These are phyloP conservation scores for Holacanthella duospinosa DNA, from an alignment of 2,888 invertebrate genomes.

Conservation along the genomic window DNA sequence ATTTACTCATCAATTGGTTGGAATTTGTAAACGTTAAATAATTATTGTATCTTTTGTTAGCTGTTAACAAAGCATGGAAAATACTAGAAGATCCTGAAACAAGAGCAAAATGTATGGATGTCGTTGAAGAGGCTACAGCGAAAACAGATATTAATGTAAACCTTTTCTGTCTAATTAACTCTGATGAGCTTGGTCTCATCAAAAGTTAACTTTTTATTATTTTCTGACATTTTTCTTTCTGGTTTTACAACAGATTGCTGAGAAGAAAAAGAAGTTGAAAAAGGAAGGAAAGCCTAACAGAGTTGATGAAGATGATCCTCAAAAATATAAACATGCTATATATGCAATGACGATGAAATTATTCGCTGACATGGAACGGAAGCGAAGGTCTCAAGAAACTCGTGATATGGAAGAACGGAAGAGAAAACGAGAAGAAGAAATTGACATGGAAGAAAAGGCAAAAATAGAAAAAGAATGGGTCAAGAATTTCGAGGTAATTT, in stretches of 20 bases:
- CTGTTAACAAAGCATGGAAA: slow-evolving; percentile 90
- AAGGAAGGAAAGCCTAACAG: slow-evolving; percentile 65
- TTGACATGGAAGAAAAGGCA: slow-evolving; percentile 80
- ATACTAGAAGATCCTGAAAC: slow-evolving; percentile 89
- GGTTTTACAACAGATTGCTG: slow-evolving; percentile 56
- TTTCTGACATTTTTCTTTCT: not conserved
- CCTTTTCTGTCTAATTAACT: no score
- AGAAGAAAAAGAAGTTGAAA: slow-evolving; percentile 85
- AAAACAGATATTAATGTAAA: slow-evolving; percentile 82
- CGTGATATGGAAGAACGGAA: slow-evolving; percentile 88
- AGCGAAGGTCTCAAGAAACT: slow-evolving; percentile 71
- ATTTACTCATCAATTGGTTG: not conserved
- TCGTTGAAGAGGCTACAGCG: slow-evolving; percentile 93
- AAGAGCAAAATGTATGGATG: slow-evolving; percentile 83
- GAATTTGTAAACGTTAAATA: not conserved
- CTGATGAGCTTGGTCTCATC: no score
- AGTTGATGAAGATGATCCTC: slow-evolving; percentile 58
- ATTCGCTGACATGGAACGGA: slow-evolving; percentile 89
- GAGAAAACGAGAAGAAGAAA: slow-evolving; percentile 83
- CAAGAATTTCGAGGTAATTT: slow-evolving; percentile 83
- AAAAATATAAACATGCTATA: slow-evolving; percentile 67
- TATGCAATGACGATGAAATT: slow-evolving; percentile 99
- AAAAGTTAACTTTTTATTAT: not conserved
- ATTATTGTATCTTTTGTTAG: slow-evolving; percentile 43
- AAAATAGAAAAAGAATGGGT: slow-evolving; percentile 93